Evolutionary conservation across 2,888 invertebrate species (phyloP), one percentile per base, ranked within the genome.

Genomic region (Chloroclystis v-ata): DNA sequence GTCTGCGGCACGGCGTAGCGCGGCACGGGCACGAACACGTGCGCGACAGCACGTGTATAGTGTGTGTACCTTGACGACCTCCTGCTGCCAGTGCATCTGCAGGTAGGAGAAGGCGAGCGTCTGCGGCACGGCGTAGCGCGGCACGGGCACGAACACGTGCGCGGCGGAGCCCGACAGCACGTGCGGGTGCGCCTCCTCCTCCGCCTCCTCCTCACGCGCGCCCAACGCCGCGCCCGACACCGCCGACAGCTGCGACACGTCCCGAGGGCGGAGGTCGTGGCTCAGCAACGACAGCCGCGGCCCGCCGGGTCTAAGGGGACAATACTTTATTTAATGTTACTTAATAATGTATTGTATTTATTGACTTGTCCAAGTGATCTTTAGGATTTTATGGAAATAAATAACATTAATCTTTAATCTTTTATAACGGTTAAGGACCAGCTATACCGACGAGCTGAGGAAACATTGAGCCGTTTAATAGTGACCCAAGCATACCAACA

Each of bases 71-170:
- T n/a, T n/a, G n/a, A n/a, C n/a, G n/a, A n/a, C n/a, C n/a, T n/a
- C n/a, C 9, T 82, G 72, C 38, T 78, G 64, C 75, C 72, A 78
- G 62, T 79, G 69, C 80, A 87, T 85, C 47, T 90, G 89, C 54
- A 89, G 67, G 65, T 82, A 89, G 57, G 80, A 78, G 57, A 65
- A 79, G 16, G 85, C 70, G 33, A 79, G 65, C 4, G 79, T 72
- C 69, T 89, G 90, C 52, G 81, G 78, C 49, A 88, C 76, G 69
- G 75, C 75, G 59, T 54, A 71, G 1, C 60, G 29, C n/a, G 81
- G 79, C 10, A 81, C 52, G n/a, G 67, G 28, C 9, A 89, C 71
- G 59, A 65, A 84, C 33, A 65, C 62, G 60, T 85, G 80, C 12
- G 85, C 67, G 47, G 59, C 67, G 6, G 84, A 69, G 39, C 88